Conservation (phyloP, 2,888 invertebrate genomes). For the Sylvicola cinctus region DNA sequence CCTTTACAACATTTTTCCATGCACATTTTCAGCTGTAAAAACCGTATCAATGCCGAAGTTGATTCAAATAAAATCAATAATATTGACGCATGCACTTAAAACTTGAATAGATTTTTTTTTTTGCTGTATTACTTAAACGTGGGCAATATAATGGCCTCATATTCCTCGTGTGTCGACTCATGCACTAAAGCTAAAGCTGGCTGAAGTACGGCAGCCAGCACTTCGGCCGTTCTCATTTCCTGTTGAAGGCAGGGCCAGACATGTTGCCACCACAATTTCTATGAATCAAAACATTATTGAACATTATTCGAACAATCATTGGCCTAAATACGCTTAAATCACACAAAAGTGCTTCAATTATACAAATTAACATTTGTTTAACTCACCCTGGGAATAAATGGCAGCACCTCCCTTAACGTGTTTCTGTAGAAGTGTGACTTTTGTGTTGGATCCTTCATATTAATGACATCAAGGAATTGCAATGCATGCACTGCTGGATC, state of each 20-base stretch:
- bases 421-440: conserved; percentile 79
- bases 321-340: not conserved
- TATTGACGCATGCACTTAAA: too few relatives aligned
- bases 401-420: conserved; percentile 68
- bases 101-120: too few relatives aligned
- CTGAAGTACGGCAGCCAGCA: conserved; percentile 64
- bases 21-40: too few relatives aligned
- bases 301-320: too few relatives aligned
- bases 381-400: conserved; percentile 72
- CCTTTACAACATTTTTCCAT: too few relatives aligned
- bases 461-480: conserved; percentile 81
- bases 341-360: conserved; percentile 1
- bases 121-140: conserved; percentile 75
- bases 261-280: conserved; percentile 93
- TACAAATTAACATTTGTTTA: conserved; percentile 7
- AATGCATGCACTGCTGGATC: conserved; percentile 82
- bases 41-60: too few relatives aligned
- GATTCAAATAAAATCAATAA: too few relatives aligned
- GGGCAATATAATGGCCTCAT: conserved; percentile 61
- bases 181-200: conserved; percentile 68
- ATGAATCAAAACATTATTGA: conserved; percentile 19
- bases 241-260: conserved; percentile 77
- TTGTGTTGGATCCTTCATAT: conserved; percentile 75
- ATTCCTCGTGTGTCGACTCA: conserved; percentile 57
- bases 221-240: conserved; percentile 70